These are phyloP conservation scores for Erythrocercus mccallii DNA, from an alignment of 2,113 vertebrate genomes.

Conservation along the genomic window DNA sequence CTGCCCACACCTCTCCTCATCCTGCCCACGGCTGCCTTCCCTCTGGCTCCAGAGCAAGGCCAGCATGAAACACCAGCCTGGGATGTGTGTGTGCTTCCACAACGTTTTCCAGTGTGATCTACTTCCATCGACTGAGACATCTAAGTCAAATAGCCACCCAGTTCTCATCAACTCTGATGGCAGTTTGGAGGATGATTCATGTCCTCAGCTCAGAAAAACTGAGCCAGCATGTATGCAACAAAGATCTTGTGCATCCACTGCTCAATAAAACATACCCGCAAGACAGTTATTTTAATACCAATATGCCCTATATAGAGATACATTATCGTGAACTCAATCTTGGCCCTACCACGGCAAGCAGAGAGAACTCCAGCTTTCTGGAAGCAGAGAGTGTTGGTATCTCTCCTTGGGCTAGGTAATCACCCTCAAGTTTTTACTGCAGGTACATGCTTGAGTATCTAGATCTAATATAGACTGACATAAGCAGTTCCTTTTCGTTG, in stretches of 20 bases:
- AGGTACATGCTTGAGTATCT: not conserved
- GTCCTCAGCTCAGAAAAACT: conserved; percentile 20
- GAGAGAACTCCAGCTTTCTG: not conserved
- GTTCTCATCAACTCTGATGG: not conserved
- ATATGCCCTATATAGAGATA: not conserved
- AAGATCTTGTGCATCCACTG: not conserved
- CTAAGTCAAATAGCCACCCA: not conserved
- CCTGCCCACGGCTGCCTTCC: not conserved
- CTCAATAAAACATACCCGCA: not conserved
- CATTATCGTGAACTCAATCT: not conserved
- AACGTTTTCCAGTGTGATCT: not conserved
- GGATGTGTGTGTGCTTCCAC: not conserved
- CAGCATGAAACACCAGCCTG: fast-evolving
- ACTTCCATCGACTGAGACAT: not conserved
- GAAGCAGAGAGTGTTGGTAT: not conserved
- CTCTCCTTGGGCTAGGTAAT: not conserved
- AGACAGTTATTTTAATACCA: conserved; percentile 24
- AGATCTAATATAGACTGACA: not conserved
- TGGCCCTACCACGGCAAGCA: not conserved
- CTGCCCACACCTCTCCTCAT: not conserved
- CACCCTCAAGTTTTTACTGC: not conserved
- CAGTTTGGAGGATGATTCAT: not conserved
- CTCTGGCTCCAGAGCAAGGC: not conserved
- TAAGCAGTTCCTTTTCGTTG: not conserved
- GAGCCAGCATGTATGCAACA: conserved; percentile 8